Evolutionary conservation across 1,140 invertebrate species (phyloP).

Genomic region (Idris sp.): DNA sequence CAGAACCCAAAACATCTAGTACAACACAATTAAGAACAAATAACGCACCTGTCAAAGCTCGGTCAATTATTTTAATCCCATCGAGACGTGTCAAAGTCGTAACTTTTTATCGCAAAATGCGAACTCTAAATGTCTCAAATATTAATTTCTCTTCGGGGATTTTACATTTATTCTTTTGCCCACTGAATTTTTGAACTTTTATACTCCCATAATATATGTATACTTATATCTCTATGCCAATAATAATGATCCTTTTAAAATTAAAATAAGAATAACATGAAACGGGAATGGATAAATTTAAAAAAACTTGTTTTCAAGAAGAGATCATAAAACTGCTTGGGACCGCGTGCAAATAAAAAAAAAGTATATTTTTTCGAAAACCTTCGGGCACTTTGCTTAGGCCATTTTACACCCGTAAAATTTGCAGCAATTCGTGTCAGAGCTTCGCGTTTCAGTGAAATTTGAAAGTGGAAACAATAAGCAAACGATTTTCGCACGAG

Average conservation of each 20-base stretch:
- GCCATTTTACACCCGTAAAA: too few relatives aligned
- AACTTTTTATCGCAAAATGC: neutral
- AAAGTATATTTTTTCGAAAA: too few relatives aligned
- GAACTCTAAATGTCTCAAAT: neutral
- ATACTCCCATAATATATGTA: constrained; percentile 1
- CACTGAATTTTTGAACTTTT: too few relatives aligned
- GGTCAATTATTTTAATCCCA: constrained; percentile 12
- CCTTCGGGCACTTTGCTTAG: too few relatives aligned
- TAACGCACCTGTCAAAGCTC: constrained; percentile 16
- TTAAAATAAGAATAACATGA: constrained; percentile 33
- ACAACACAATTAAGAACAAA: constrained; percentile 38
- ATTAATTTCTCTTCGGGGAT: constrained; percentile 6
- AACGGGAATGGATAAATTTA: too few relatives aligned
- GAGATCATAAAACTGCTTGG: constrained; percentile 19
- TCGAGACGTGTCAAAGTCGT: constrained; percentile 11
- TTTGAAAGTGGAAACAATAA: too few relatives aligned
- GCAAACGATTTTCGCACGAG: constrained; percentile 11
- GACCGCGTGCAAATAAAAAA: too few relatives aligned
- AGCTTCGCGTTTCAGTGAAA: too few relatives aligned
- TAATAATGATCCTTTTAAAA: constrained; percentile 32
- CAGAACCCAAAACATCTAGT: constrained; percentile 24
- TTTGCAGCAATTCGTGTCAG: too few relatives aligned
- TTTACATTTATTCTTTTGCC: too few relatives aligned
- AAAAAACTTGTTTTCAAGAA: constrained; percentile 7
- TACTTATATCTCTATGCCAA: too few relatives aligned